Percentiles rank a stretch among this genome's conserved stretches.
phyloP scores from a whole-genome alignment of 2,797 vertebrate species.

The Apogon hyalosoma region DNA sequence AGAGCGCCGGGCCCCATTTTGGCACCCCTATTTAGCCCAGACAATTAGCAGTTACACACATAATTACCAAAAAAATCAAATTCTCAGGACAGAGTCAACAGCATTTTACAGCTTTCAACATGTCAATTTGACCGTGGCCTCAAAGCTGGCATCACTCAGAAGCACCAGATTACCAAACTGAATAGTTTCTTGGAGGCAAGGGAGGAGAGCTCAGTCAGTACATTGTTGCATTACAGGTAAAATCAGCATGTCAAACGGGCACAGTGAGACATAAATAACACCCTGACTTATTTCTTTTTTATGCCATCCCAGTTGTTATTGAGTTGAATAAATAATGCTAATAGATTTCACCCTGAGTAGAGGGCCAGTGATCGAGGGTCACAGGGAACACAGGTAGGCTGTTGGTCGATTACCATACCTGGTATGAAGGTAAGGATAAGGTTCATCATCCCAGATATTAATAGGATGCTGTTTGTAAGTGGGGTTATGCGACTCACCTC shows the following conservation, averaged over 20 bases:
- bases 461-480: slow-evolving; percentile 84
- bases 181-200: slow-evolving; percentile 32
- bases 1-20: slow-evolving; percentile 63
- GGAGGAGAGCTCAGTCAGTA: slow-evolving; percentile 35
- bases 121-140: slow-evolving; percentile 75
- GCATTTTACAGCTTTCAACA: slow-evolving; percentile 67
- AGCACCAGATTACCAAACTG: slow-evolving; percentile 31
- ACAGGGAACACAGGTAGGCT: slow-evolving; percentile 76
- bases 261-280: slow-evolving; percentile 61
- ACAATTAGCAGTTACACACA: slow-evolving; percentile 79
- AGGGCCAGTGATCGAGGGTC: slow-evolving; percentile 75
- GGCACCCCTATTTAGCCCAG: slow-evolving; percentile 69
- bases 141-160: slow-evolving; percentile 49
- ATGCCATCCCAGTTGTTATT: slow-evolving; percentile 70
- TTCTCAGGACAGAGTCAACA: slow-evolving; percentile 71
- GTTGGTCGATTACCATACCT: slow-evolving; percentile 79
- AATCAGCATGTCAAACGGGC: slow-evolving; percentile 47
- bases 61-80: slow-evolving; percentile 75
- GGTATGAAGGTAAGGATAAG: slow-evolving; percentile 82
- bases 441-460: slow-evolving; percentile 85
- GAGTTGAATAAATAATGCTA: slow-evolving; percentile 79
- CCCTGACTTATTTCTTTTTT: slow-evolving; percentile 71
- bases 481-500: slow-evolving; percentile 87
- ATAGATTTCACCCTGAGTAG: slow-evolving; percentile 78
- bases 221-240: slow-evolving; percentile 39